Conservation (phyloP, 2,797 vertebrate genomes). For the Phataginus tetradactyla region DNA sequence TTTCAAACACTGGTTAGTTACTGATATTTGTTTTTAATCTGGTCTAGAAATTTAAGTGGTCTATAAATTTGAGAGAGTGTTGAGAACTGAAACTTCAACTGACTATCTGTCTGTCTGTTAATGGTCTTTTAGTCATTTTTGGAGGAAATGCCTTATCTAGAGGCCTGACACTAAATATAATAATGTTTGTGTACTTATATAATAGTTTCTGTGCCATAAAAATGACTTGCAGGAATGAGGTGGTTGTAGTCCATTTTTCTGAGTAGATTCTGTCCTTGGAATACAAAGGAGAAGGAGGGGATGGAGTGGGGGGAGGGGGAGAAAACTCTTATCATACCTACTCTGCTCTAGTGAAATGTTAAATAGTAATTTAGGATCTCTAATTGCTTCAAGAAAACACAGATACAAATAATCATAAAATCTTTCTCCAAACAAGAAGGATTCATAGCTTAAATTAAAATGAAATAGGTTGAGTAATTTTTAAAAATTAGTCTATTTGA, state of each 20-base stretch:
- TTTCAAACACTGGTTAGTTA: neutral
- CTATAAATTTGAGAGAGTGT: neutral
- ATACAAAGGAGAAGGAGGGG: neutral
- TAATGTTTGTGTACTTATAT: neutral
- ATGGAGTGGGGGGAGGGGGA: neutral
- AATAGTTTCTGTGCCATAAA: neutral
- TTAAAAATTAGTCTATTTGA: neutral
- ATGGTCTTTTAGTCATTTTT: neutral
- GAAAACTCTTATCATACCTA: neutral
- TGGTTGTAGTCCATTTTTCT: neutral
- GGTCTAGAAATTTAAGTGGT: neutral
- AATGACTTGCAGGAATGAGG: neutral
- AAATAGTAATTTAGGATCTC: neutral
- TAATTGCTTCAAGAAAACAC: neutral
- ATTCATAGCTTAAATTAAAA: neutral
- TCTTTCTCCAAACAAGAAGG: neutral
- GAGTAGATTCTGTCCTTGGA: neutral
- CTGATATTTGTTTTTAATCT: neutral
- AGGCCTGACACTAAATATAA: neutral
- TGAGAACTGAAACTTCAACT: neutral
- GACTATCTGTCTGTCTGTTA: neutral
- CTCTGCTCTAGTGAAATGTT: neutral
- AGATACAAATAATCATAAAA: neutral
- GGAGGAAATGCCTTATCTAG: neutral
- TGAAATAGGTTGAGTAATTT: neutral